These are phyloP conservation scores for Scelioninae gen. 2 DNA, from an alignment of 2,888 invertebrate species.

Conservation along the genomic window DNA sequence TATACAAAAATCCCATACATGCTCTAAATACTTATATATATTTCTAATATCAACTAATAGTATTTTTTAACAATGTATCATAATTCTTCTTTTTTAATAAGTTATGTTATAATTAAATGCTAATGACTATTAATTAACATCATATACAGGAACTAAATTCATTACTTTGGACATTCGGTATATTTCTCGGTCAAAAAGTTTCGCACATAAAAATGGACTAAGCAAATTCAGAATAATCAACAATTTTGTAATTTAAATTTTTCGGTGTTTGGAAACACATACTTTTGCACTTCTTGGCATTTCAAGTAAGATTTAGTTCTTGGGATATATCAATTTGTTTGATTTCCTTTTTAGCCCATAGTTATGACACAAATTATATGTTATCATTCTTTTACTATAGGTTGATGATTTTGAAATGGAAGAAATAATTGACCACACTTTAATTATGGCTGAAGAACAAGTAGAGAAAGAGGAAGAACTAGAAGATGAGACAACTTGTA, in stretches of 20 bases:
- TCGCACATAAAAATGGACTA: slow-evolving; percentile 33
- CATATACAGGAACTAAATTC: slow-evolving; percentile 53
- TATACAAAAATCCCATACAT: too few species aligned
- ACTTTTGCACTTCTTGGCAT: slow-evolving; percentile 13
- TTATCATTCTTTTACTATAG: slow-evolving; percentile 42
- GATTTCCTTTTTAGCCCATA: slow-evolving; percentile 41
- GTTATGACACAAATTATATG: slow-evolving; percentile 15
- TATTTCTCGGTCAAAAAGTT: not conserved
- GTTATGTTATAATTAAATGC: slow-evolving; percentile 10
- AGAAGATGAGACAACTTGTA: slow-evolving; percentile 49
- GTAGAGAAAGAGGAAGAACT: slow-evolving; percentile 67
- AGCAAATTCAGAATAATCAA: slow-evolving; percentile 40
- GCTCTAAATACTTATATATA: too few species aligned
- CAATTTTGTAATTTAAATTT: not conserved
- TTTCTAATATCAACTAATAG: too few species aligned
- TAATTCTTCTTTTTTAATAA: not conserved
- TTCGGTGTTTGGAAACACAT: not conserved
- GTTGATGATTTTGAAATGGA: slow-evolving; percentile 66
- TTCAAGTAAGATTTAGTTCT: slow-evolving; percentile 57
- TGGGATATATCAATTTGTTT: slow-evolving; percentile 50
- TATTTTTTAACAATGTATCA: too few species aligned
- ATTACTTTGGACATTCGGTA: slow-evolving; percentile 39
- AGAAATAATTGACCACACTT: slow-evolving; percentile 69
- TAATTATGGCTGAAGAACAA: slow-evolving; percentile 69
- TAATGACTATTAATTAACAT: slow-evolving; percentile 24